Percentiles rank a stretch among this genome's conserved stretches.
These are phyloP conservation scores for Agrilus cyanescens DNA, from an alignment of 2,888 invertebrate genomes.

Conservation along the genomic window DNA sequence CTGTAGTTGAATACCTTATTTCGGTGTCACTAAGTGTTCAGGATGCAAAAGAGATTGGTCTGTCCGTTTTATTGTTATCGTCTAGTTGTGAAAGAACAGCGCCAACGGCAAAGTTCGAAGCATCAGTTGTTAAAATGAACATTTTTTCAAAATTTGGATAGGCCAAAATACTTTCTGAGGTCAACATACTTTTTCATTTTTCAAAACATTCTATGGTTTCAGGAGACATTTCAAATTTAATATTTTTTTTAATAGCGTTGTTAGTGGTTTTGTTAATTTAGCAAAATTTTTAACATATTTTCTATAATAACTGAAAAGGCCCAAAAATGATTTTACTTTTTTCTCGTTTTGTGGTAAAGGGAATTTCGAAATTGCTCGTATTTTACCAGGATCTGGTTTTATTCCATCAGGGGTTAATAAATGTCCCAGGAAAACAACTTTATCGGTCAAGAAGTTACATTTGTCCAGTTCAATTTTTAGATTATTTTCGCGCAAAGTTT, in stretches of 20 bases:
- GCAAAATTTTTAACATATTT: constrained; percentile 12
- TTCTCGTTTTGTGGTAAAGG: constrained; percentile 18
- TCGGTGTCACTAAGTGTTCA: constrained; percentile 17
- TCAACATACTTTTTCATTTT: constrained; percentile 9
- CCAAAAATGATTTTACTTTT: constrained; percentile 21
- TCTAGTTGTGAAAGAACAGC: constrained; percentile 19
- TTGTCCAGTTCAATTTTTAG: constrained; percentile 19
- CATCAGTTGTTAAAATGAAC: constrained; percentile 22
- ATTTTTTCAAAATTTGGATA: constrained; percentile 21
- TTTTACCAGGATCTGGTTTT: constrained; percentile 24
- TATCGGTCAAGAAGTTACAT: constrained; percentile 15
- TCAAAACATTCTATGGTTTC: too few relatives aligned
- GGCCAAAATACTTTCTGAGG: constrained; percentile 13
- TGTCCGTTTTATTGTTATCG: constrained; percentile 8
- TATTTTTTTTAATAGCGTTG: constrained; percentile 10
- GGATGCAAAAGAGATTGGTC: constrained; percentile 21
- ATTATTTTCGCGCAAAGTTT: constrained; percentile 8
- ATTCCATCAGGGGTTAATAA: constrained; percentile 21
- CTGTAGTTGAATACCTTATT: constrained; percentile 8
- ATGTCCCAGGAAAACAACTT: constrained; percentile 23
- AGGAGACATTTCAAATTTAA: too few relatives aligned
- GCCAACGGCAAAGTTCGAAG: constrained; percentile 17
- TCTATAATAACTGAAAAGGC: constrained; percentile 14
- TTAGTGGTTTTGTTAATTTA: constrained; percentile 12
- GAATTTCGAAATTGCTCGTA: constrained; percentile 17